Conservation (phyloP, 2,113 vertebrate species). For the Muscicapa adusta region DNA sequence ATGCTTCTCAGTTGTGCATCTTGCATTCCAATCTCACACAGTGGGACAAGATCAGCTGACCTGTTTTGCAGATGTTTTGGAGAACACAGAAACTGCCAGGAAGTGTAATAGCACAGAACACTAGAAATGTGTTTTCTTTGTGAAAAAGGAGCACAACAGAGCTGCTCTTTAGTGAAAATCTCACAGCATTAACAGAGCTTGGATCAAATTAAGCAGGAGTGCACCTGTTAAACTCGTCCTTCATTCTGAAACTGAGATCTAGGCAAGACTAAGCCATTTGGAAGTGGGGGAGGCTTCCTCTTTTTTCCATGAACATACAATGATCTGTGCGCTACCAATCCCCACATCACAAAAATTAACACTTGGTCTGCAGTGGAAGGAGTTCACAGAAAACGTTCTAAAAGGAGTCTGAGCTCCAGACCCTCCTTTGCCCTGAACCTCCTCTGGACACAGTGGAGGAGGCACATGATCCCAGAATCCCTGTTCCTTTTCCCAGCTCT, state of each 20-base stretch:
- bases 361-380: not conserved
- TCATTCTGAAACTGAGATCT: not conserved
- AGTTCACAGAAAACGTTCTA: not conserved
- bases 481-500: not conserved
- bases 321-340: not conserved
- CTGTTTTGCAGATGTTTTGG: not conserved
- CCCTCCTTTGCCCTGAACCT: accelerated
- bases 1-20: not conserved
- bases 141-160: not conserved
- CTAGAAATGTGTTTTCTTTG: not conserved
- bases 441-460: not conserved
- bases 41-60: not conserved
- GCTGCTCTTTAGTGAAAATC: not conserved
- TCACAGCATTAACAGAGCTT: not conserved
- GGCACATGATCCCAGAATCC: accelerated
- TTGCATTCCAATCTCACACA: not conserved
- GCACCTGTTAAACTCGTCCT: not conserved
- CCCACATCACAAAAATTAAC: not conserved
- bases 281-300: accelerated
- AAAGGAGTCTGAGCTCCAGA: not conserved
- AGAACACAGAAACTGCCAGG: not conserved
- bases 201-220: not conserved
- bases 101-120: not conserved
- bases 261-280: not conserved
- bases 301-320: not conserved